phyloP scores from a whole-genome alignment of 30 jellyfish, hydroid and myxozoan species.

The Aurelia sp. region DNA sequence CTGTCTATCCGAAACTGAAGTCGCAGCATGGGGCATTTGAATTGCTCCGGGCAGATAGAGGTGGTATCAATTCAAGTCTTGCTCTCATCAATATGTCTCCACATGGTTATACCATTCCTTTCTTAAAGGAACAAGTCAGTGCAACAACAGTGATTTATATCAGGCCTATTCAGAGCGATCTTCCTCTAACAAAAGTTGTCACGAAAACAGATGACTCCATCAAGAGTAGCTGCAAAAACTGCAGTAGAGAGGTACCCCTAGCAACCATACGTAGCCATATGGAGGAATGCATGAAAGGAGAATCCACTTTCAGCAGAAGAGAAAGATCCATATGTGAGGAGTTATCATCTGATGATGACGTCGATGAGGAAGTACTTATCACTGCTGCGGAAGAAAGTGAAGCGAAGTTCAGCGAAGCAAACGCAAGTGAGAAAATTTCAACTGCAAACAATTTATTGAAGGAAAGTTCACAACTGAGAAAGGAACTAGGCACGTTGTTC shows the following conservation, averaged over 20 bases:
- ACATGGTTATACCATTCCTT: slow-evolving; percentile 34
- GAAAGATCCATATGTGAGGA: not conserved
- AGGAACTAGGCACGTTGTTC: slow-evolving; percentile 7
- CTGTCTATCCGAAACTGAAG: slow-evolving; percentile 26
- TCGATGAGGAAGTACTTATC: not conserved
- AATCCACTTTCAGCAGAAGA: not conserved
- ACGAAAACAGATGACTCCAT: slow-evolving; percentile 30
- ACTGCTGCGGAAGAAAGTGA: too few relatives aligned
- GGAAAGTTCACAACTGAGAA: too few relatives aligned
- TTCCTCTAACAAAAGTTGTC: not conserved
- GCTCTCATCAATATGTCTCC: slow-evolving; percentile 30
- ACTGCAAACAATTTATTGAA: not conserved
- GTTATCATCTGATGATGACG: slow-evolving; percentile 12
- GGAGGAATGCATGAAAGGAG: slow-evolving; percentile 12
- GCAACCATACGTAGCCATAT: slow-evolving; percentile 14
- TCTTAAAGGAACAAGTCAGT: slow-evolving; percentile 16
- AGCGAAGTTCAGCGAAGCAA: not conserved
- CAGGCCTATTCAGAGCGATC: slow-evolving; percentile 25
- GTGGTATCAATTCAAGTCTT: slow-evolving; percentile 11
- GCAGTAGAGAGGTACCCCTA: slow-evolving; percentile 30
- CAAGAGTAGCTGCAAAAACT: slow-evolving; percentile 21
- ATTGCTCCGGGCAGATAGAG: slow-evolving; percentile 26
- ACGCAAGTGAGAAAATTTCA: not conserved
- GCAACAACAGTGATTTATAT: slow-evolving; percentile 39
- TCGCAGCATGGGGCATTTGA: slow-evolving; percentile 30